Conservation (phyloP, 2,797 vertebrate genomes). For the Cossypha polioptera region DNA sequence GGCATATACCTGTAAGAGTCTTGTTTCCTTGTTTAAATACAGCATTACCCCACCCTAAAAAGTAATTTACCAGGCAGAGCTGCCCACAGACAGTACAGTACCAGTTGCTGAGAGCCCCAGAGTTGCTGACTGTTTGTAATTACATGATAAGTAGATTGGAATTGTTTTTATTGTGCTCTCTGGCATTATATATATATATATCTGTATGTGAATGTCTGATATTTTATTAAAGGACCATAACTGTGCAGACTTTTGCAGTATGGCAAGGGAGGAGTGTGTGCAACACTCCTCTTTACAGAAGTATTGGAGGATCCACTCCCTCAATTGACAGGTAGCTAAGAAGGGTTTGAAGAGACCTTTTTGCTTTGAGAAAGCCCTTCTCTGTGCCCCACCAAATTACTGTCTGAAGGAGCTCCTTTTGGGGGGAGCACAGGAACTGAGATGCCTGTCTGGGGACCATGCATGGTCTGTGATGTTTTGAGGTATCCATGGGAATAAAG, state of each 20-base stretch:
- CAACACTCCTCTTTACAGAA: background rate
- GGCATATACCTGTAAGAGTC: background rate
- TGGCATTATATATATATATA: background rate
- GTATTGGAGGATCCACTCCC: background rate
- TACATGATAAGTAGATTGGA: background rate
- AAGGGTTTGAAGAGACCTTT: background rate
- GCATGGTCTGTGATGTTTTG: background rate
- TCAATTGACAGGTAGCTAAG: background rate
- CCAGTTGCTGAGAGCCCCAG: background rate
- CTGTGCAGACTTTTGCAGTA: background rate
- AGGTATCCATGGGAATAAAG: background rate
- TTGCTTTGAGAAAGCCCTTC: background rate
- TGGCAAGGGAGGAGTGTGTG: background rate
- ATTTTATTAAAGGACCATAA: constrained; percentile 2
- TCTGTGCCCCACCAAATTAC: background rate
- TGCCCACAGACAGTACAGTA: background rate
- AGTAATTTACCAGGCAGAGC: background rate
- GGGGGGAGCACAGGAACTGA: background rate
- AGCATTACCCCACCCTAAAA: background rate
- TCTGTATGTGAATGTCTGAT: background rate
- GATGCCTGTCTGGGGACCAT: background rate
- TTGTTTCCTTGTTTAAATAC: constrained; percentile 30
- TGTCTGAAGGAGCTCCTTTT: background rate
- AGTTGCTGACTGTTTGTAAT: background rate
- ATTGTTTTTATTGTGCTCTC: constrained; percentile 6